Evolutionary conservation across 2,888 invertebrate genomes (phyloP).

Genomic region (Drosophila picticornis): DNA sequence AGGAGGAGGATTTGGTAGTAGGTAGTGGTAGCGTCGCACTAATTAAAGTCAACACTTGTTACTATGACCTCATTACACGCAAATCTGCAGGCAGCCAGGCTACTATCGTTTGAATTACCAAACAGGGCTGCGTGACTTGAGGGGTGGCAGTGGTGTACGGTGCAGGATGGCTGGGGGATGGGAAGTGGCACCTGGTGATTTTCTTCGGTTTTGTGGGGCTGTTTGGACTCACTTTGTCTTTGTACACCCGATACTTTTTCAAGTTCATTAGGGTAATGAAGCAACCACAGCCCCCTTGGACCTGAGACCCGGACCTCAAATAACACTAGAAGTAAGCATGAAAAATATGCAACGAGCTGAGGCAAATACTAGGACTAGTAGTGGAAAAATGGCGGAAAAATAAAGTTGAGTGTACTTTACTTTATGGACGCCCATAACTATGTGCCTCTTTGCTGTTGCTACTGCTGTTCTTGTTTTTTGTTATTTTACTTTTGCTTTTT

Average conservation of each 20-base stretch:
- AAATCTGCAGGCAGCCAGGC: slow-evolving; percentile 63
- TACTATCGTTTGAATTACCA: slow-evolving; percentile 45
- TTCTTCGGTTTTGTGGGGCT: slow-evolving; percentile 54
- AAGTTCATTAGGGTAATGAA: slow-evolving; percentile 81
- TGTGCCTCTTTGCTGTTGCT: slow-evolving; percentile 40
- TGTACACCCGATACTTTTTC: slow-evolving; percentile 79
- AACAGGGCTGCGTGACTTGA: not conserved
- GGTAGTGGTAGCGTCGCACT: slow-evolving; percentile 48
- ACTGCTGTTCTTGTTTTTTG: slow-evolving; percentile 3
- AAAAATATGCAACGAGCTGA: slow-evolving; percentile 26
- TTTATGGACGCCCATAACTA: slow-evolving; percentile 70
- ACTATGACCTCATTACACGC: slow-evolving; percentile 77
- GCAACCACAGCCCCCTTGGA: slow-evolving; percentile 61
- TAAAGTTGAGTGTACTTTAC: slow-evolving; percentile 58
- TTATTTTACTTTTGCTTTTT: slow-evolving; percentile 61
- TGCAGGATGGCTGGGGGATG: not conserved
- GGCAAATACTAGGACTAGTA: slow-evolving; percentile 11
- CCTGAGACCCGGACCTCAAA: slow-evolving; percentile 17
- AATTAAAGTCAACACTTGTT: slow-evolving; percentile 80
- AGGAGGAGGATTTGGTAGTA: not conserved
- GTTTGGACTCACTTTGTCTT: slow-evolving; percentile 60
- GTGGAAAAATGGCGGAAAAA: slow-evolving; percentile 41
- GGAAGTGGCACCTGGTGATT: slow-evolving; percentile 63
- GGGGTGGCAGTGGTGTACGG: too few relatives aligned
- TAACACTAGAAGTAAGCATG: slow-evolving; percentile 20